Conservation (phyloP, 23 tunicate species). For the Trididemnum clinides region DNA sequence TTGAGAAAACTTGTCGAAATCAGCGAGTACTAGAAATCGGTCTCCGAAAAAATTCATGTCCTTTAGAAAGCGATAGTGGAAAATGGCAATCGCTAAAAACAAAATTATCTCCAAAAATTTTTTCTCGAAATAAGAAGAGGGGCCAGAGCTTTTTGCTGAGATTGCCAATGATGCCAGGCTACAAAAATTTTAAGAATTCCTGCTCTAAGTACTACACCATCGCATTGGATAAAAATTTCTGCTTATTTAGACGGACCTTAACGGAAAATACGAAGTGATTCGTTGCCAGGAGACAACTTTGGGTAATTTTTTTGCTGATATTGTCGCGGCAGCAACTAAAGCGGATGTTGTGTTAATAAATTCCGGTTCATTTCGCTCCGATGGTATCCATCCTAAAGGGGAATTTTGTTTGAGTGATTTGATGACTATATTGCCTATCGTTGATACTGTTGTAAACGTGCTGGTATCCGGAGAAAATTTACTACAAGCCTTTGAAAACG, state of each 20-base stretch:
- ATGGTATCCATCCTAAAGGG: conserved; percentile 44
- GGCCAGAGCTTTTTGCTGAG: too few relatives aligned
- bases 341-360: conserved; percentile 82
- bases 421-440: conserved; percentile 84
- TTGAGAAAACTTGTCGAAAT: too few relatives aligned
- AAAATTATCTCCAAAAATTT: too few relatives aligned
- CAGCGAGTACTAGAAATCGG: too few relatives aligned
- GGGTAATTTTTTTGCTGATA: conserved; percentile 86
- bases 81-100: too few relatives aligned
- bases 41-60: too few relatives aligned
- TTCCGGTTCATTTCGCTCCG: conserved; percentile 90
- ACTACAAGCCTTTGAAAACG: conserved; percentile 83
- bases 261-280: conserved; percentile 51
- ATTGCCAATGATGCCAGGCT: too few relatives aligned
- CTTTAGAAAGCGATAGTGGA: too few relatives aligned
- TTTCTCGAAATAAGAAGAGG: too few relatives aligned
- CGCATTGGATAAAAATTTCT: too few relatives aligned
- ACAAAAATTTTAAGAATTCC: too few relatives aligned
- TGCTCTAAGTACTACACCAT: too few relatives aligned
- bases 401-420: conserved; percentile 69
- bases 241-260: conserved; percentile 39
- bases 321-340: conserved; percentile 64
- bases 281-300: conserved; percentile 75
- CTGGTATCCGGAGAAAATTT: conserved; percentile 66
- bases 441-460: conserved; percentile 70